Percentiles rank a stretch among this genome's conserved stretches.
Conservation (phyloP, 2,113 vertebrate species). For the Odocoileus virginianus region DNA sequence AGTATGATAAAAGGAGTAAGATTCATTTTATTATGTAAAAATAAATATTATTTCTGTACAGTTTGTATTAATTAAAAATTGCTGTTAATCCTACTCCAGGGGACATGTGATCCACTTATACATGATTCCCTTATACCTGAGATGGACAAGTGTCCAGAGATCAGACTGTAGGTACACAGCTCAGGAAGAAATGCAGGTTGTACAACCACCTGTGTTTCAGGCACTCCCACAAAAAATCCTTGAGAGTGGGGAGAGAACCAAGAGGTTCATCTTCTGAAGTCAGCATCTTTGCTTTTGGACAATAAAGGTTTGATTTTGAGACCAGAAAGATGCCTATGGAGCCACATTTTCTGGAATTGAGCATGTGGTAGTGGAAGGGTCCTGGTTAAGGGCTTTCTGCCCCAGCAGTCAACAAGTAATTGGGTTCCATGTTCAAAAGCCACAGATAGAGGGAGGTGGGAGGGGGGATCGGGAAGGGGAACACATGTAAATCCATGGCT, state of each 20-base stretch:
- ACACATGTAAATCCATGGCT: too few relatives aligned
- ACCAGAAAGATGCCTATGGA: background rate
- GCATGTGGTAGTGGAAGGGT: background rate
- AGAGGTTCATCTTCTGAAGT: background rate
- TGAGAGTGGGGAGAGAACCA: background rate
- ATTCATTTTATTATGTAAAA: background rate
- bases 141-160: background rate
- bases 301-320: background rate
- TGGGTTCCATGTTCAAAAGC: background rate
- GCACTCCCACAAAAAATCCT: background rate
- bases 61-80: background rate
- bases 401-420: background rate
- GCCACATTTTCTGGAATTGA: background rate
- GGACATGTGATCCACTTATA: background rate
- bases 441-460: too few relatives aligned
- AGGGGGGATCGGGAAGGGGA: too few relatives aligned
- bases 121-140: background rate
- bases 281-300: background rate
- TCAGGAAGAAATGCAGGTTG: background rate
- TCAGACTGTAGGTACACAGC: background rate
- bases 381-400: background rate
- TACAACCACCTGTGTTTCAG: background rate
- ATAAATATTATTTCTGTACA: background rate
- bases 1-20: background rate
- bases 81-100: background rate